phyloP scores from a whole-genome alignment of 2,888 invertebrate species.

The Eutolmus rufibarbis region DNA sequence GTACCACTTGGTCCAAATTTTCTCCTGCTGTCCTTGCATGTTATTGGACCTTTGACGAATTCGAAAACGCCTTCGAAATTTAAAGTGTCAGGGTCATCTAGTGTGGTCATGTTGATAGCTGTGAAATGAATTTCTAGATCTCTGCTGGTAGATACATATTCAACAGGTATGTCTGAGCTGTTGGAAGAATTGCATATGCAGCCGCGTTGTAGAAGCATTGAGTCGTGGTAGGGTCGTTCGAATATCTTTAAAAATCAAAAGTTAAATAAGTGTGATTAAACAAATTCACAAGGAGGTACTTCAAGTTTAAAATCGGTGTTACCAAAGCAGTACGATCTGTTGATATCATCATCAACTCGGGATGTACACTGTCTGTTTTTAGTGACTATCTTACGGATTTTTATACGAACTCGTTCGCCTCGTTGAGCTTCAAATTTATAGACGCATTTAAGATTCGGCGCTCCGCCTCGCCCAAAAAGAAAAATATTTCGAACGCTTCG shows the following conservation, averaged over 20 bases:
- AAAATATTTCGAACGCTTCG: conserved; percentile 84
- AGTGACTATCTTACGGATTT: conserved; percentile 76
- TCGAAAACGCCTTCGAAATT: conserved; percentile 86
- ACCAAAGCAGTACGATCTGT: conserved; percentile 75
- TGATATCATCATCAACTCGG: conserved; percentile 68
- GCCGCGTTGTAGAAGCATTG: conserved; percentile 76
- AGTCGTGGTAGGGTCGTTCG: conserved; percentile 77
- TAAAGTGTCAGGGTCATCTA: conserved; percentile 84
- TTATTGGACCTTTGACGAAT: conserved; percentile 75
- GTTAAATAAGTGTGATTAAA: background rate
- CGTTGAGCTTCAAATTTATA: conserved; percentile 87
- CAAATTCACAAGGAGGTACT: conserved; percentile 50
- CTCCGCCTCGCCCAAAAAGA: conserved; percentile 84
- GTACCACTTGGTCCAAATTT: conserved; percentile 81
- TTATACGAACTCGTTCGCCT: conserved; percentile 80
- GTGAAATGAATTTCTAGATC: conserved; percentile 83
- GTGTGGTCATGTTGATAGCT: conserved; percentile 81
- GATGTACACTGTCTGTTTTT: conserved; percentile 65
- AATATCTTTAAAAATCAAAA: conserved; percentile 64
- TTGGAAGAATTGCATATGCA: conserved; percentile 77
- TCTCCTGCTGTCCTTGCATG: conserved; percentile 74
- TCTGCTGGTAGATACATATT: conserved; percentile 77
- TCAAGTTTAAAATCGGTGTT: conserved; percentile 74
- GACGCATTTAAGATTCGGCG: conserved; percentile 83
- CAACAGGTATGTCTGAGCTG: conserved; percentile 69